Evolutionary conservation across 30 jellyfish, hydroid and myxozoan species (phyloP), one percentile per base, ranked within the genome.

Genomic region (Catostylus mosaicus): DNA sequence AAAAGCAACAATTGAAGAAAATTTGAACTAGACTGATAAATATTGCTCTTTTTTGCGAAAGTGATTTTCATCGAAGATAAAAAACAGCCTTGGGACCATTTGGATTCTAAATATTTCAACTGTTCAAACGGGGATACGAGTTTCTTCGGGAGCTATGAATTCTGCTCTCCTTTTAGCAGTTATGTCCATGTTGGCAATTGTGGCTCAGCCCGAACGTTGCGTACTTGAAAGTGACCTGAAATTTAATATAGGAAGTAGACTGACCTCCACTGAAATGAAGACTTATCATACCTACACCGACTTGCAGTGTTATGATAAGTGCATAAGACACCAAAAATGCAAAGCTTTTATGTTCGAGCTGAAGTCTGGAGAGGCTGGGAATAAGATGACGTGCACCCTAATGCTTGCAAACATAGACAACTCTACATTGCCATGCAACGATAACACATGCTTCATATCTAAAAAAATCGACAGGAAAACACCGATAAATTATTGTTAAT

Each of bases 261-360:
- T 59, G 9, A 59, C 37, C 24, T 22, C 71, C 18, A 20, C n/a
- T 3, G 0, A 18, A 19, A 6, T 37, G 19, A 59, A 5, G 18
- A 59, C 18, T 27, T 18, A 6, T 18, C 18, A 20, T 23, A 59
- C 71, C 38, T 59, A 59, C 71, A 59, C 37, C 19, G 26, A 1
- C 38, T 18, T 59, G 11, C 71, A 59, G 71, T 59, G 71, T 18
- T 37, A 59, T 59, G 71, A 59, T 23, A 7, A 19, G 38, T 59
- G 71, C 26, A 59, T 18, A 59, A 23, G 71, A 59, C 4, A 59
- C 26, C 8, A 22, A 19, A 0, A n/a, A 19, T 59, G 71, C 38
- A 27, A 22, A 18, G 71, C 71, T 19, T 59, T 59, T 59, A 59
- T 59, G 71, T 22, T 59, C 24, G 6, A 59, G 71, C n/a, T 59